These are phyloP conservation scores for Ptychoptera albimana DNA, from an alignment of 2,888 invertebrate genomes.

Conservation along the genomic window DNA sequence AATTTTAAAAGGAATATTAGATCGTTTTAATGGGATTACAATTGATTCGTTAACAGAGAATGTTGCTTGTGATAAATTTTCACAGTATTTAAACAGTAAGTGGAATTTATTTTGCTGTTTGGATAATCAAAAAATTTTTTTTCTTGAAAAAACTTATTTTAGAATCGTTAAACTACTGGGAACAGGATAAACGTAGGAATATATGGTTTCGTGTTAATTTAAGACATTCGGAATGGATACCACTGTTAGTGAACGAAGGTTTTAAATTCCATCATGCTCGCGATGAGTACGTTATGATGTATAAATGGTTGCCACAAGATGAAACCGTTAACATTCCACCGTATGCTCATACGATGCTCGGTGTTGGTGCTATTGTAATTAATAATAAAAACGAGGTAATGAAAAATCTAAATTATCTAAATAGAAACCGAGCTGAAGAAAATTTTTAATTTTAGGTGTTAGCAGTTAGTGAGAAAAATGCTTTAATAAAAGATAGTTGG, in stretches of 20 bases:
- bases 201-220: conserved; percentile 70
- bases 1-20: conserved; percentile 35
- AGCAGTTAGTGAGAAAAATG: conserved; percentile 57
- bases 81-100: conserved; percentile 31
- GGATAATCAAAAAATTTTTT: conserved; percentile 10
- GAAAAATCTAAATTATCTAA: neutral
- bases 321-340: conserved; percentile 48
- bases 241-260: conserved; percentile 55
- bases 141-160: conserved; percentile 19
- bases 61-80: conserved; percentile 32
- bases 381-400: conserved; percentile 57
- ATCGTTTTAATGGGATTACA: conserved; percentile 60
- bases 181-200: conserved; percentile 42
- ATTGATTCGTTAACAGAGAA: conserved; percentile 47
- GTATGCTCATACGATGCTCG: conserved; percentile 66
- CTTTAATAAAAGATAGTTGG: conserved; percentile 41
- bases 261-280: conserved; percentile 82
- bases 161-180: conserved; percentile 61
- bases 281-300: conserved; percentile 61
- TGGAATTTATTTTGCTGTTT: neutral
- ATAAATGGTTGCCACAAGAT: conserved; percentile 57
- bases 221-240: conserved; percentile 57
- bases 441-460: conserved; percentile 23
- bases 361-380: conserved; percentile 75
- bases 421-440: neutral